Evolutionary conservation across 2,113 vertebrate species (phyloP).

Genomic region (Leiothrix lutea): DNA sequence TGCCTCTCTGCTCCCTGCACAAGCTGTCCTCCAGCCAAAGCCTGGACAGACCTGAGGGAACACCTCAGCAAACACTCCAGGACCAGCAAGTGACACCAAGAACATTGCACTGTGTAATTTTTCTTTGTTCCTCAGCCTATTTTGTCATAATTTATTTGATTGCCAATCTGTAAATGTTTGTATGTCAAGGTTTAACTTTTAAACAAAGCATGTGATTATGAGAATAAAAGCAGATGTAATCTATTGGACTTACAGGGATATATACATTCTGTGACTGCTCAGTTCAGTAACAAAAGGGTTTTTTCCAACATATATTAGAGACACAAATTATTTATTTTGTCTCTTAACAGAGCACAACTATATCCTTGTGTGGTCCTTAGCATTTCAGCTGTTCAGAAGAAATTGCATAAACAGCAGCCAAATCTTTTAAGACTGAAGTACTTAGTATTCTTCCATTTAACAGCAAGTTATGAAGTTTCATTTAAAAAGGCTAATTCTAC

Average conservation of each 20-base stretch:
- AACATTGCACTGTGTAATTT: not conserved
- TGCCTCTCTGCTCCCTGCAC: not conserved
- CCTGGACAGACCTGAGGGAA: not conserved
- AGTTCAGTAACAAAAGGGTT: not conserved
- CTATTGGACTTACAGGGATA: not conserved
- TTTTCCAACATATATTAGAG: not conserved
- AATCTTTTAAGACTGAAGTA: not conserved
- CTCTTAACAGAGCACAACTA: not conserved
- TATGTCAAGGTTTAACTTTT: not conserved
- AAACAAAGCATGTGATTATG: not conserved
- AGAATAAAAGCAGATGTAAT: not conserved
- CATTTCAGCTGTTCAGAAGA: not conserved
- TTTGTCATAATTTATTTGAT: not conserved
- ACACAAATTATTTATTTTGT: not conserved
- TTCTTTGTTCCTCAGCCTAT: not conserved
- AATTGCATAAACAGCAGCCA: not conserved
- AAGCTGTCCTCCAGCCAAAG: not conserved
- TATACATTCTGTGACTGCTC: not conserved
- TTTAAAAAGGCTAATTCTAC: slow-evolving; percentile 50
- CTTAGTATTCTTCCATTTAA: slow-evolving; percentile 35
- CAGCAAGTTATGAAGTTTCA: slow-evolving; percentile 30
- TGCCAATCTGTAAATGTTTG: not conserved
- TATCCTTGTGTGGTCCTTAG: not conserved
- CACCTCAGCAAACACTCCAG: not conserved
- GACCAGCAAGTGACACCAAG: not conserved